These are phyloP conservation scores for Aphelocoma coerulescens DNA, from an alignment of 2,113 vertebrate species.

Conservation along the genomic window DNA sequence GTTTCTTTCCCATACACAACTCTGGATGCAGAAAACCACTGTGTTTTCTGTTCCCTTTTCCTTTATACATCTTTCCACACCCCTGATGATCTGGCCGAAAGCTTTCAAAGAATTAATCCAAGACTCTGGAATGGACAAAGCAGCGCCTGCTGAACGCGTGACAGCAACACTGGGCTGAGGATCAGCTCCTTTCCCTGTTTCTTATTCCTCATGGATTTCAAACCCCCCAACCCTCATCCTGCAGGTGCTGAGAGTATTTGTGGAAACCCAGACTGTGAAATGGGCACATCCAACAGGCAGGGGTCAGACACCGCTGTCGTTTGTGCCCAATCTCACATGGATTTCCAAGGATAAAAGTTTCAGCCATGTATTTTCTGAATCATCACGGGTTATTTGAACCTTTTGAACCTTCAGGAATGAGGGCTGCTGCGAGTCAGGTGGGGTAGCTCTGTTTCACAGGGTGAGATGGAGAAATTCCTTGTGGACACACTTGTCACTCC, in stretches of 20 bases:
- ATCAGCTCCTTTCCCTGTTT: not conserved
- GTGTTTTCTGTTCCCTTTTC: not conserved
- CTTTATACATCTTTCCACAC: not conserved
- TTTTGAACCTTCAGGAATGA: not conserved
- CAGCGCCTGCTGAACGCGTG: not conserved
- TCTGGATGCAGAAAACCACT: not conserved
- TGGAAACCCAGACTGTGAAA: constrained; percentile 3
- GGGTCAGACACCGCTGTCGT: not conserved
- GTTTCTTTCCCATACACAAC: not conserved
- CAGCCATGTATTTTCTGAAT: not conserved
- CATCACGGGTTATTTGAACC: not conserved
- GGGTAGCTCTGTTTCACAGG: not conserved
- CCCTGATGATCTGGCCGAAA: not conserved
- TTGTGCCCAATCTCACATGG: not conserved
- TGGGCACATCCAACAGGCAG: not conserved
- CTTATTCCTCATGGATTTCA: not conserved
- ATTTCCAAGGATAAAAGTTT: not conserved
- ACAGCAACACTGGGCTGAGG: not conserved
- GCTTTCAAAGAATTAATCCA: constrained; percentile 7
- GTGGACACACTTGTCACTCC: not conserved
- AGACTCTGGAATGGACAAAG: not conserved
- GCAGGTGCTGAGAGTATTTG: not conserved
- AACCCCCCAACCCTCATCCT: not conserved
- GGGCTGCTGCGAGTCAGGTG: not conserved
- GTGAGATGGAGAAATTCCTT: not conserved